Evolutionary conservation across 2,888 invertebrate species (phyloP).

Genomic region (Folsomia manolachei): DNA sequence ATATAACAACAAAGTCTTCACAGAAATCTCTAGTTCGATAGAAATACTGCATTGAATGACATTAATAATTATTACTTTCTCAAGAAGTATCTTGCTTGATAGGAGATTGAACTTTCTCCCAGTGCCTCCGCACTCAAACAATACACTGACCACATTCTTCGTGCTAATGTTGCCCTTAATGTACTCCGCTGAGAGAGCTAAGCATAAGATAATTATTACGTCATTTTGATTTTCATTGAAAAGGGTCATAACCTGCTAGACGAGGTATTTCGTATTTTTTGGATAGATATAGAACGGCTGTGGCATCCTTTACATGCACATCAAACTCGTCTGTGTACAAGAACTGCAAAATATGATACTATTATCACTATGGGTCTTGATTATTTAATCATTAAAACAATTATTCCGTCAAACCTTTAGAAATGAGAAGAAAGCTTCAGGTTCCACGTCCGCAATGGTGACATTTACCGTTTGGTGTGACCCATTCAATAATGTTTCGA

Average conservation of each 20-base stretch:
- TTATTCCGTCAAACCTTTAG: constrained; percentile 29
- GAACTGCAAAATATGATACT: constrained; percentile 21
- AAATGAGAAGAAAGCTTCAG: constrained; percentile 36
- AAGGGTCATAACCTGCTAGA: no score
- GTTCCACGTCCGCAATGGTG: constrained; percentile 36
- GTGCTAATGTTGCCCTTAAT: constrained; percentile 37
- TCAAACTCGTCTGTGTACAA: constrained; percentile 40
- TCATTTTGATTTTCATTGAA: no score
- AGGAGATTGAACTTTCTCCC: constrained; percentile 30
- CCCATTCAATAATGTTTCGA: constrained; percentile 32
- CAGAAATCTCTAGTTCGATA: no score
- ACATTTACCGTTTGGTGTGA: constrained; percentile 29
- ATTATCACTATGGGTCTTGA: neutral
- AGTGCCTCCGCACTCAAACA: constrained; percentile 36
- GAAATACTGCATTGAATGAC: no score
- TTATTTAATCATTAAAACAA: neutral
- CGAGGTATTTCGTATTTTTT: constrained; percentile 35
- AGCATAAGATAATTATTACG: no score
- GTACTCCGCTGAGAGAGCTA: constrained; percentile 30
- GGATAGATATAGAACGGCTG: constrained; percentile 33
- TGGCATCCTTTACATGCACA: constrained; percentile 36
- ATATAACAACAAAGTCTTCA: neutral
- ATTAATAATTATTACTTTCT: constrained; percentile 30
- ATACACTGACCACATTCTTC: constrained; percentile 37
- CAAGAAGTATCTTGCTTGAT: constrained; percentile 33